Percentiles rank a stretch among this genome's conserved stretches.
phyloP scores from a whole-genome alignment of 2,888 invertebrate genomes.

The Hylaea fasciaria region DNA sequence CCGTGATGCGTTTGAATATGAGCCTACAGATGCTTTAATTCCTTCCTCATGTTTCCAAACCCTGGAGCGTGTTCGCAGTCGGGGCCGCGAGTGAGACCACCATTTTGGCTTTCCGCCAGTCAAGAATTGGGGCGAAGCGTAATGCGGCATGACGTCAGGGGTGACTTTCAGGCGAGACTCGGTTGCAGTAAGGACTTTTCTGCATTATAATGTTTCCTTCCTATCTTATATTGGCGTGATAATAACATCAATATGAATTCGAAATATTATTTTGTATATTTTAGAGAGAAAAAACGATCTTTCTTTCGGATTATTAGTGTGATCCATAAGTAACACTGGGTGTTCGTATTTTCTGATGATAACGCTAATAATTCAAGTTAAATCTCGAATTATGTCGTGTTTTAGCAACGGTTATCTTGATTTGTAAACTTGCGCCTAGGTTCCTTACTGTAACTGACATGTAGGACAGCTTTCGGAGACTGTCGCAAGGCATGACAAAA shows the following conservation, averaged over 20 bases:
- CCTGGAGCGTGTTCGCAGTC: constrained; percentile 7
- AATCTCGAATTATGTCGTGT: too few relatives aligned
- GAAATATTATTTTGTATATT: too few relatives aligned
- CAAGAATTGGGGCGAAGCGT: constrained; percentile 52
- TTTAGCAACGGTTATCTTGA: too few relatives aligned
- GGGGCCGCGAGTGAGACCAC: constrained; percentile 24
- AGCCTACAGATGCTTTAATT: too few relatives aligned
- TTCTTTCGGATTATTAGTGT: too few relatives aligned
- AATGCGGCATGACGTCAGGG: constrained; percentile 55
- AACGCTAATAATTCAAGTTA: too few relatives aligned
- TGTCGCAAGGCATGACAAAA: constrained; percentile 38
- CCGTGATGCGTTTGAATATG: too few relatives aligned
- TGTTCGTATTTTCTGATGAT: too few relatives aligned
- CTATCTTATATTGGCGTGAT: neutral
- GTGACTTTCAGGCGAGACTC: constrained; percentile 4
- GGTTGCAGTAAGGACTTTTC: constrained; percentile 8
- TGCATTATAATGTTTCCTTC: neutral
- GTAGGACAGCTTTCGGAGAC: constrained; percentile 8
- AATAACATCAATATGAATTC: neutral
- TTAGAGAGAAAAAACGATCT: too few relatives aligned
- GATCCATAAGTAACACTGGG: too few relatives aligned
- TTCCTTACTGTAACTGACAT: neutral
- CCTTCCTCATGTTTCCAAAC: neutral
- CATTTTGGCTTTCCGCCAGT: constrained; percentile 52
- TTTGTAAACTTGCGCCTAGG: too few relatives aligned